Evolutionary conservation across 2,797 vertebrate genomes (phyloP).

Genomic region (Poeciliopsis paucimaculata): DNA sequence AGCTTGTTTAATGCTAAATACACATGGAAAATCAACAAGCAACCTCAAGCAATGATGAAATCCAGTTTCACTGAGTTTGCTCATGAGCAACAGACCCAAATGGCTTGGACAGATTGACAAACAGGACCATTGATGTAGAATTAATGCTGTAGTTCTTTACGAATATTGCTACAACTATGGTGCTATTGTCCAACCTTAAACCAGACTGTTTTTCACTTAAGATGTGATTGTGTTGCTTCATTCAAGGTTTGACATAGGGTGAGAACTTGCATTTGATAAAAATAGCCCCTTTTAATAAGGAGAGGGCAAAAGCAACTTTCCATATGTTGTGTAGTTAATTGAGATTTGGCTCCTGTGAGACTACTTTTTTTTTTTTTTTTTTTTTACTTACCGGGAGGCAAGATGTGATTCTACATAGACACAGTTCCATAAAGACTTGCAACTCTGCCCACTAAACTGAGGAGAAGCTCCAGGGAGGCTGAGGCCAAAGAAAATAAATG

Average conservation of each 20-base stretch:
- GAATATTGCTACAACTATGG: neutral
- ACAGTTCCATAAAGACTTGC: neutral
- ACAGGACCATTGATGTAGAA: neutral
- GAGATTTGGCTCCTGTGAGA: neutral
- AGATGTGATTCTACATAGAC: slow-evolving; percentile 1
- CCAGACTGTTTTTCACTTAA: neutral
- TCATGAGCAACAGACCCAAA: neutral
- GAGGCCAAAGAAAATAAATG: slow-evolving; percentile 24
- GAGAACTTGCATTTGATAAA: neutral
- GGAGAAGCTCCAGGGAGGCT: slow-evolving; percentile 9
- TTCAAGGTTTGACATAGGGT: neutral
- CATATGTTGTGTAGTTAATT: neutral
- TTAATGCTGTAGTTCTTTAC: neutral
- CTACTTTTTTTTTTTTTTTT: too few relatives aligned
- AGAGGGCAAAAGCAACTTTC: neutral
- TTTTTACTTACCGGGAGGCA: neutral
- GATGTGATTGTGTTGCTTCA: neutral
- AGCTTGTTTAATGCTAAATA: neutral
- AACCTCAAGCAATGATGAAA: neutral
- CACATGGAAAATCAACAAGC: neutral
- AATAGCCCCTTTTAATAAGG: neutral
- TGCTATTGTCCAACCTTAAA: neutral
- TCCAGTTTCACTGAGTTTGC: neutral
- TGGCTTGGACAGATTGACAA: neutral
- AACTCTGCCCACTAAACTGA: slow-evolving; percentile 2